Conservation (phyloP, 35 echinoderm and acorn worm species). For the Amphiura filiformis region DNA sequence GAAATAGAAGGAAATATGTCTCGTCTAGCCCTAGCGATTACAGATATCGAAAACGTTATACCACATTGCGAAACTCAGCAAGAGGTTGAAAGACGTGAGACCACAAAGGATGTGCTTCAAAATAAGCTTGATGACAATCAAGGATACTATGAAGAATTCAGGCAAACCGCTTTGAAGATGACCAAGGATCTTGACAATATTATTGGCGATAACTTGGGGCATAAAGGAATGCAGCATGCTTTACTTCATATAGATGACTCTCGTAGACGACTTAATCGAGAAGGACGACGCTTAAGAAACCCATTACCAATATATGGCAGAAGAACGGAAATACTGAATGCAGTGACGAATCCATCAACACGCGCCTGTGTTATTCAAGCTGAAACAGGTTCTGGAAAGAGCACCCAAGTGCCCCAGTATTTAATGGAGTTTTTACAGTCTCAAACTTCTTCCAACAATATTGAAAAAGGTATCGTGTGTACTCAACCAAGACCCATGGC, state of each 20-base stretch:
- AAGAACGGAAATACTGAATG: slow-evolving; percentile 22
- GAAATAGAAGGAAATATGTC: background rate
- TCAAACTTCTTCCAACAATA: background rate
- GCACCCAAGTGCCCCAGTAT: slow-evolving; percentile 97
- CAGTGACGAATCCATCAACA: slow-evolving; percentile 50
- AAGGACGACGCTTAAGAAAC: background rate
- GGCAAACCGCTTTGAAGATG: background rate
- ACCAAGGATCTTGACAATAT: background rate
- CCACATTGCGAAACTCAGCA: background rate
- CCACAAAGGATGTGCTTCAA: background rate
- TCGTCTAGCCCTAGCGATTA: background rate
- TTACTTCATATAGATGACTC: background rate
- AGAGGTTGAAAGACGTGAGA: background rate
- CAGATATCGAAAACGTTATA: background rate
- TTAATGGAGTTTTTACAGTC: slow-evolving; percentile 20
- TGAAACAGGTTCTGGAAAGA: slow-evolving; percentile 94
- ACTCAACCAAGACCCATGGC: slow-evolving; percentile 91
- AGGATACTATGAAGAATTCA: slow-evolving; percentile 15
- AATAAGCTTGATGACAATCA: slow-evolving; percentile 11
- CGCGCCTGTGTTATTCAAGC: slow-evolving; percentile 86
- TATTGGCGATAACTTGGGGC: background rate
- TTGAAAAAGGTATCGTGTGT: slow-evolving; percentile 70
- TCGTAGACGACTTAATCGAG: slow-evolving; percentile 12
- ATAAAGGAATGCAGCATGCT: background rate
- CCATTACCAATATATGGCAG: slow-evolving; percentile 38